Percentiles rank a stretch among this genome's conserved stretches.
Conservation (phyloP, 2,888 invertebrate species). For the Drosophila robusta region DNA sequence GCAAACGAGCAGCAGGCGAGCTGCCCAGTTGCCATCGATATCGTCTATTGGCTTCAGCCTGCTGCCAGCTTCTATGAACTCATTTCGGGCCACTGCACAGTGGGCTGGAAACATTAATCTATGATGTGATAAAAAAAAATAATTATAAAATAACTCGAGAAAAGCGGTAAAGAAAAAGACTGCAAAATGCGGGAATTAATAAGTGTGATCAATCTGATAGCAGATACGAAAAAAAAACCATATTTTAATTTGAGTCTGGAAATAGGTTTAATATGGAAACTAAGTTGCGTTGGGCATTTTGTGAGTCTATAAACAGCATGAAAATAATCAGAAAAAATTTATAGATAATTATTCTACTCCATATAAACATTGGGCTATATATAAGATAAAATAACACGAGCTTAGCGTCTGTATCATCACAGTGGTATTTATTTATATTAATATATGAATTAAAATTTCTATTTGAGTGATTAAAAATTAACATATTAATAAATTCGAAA, state of each 20-base stretch:
- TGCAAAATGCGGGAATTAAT: slow-evolving; percentile 11
- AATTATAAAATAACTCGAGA: not conserved
- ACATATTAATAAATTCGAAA: too few relatives aligned
- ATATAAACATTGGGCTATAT: too few relatives aligned
- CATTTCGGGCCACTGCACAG: slow-evolving; percentile 60
- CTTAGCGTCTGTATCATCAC: too few relatives aligned
- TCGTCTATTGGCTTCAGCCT: slow-evolving; percentile 40
- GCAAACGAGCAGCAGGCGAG: slow-evolving; percentile 49
- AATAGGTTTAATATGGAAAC: not conserved
- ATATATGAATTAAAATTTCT: too few relatives aligned
- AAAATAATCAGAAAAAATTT: too few relatives aligned
- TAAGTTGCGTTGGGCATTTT: too few relatives aligned
- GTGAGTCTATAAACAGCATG: too few relatives aligned
- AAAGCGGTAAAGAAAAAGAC: not conserved
- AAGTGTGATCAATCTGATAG: slow-evolving; percentile 10
- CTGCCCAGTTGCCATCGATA: slow-evolving; percentile 52
- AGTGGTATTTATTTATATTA: too few relatives aligned
- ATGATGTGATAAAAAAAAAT: not conserved
- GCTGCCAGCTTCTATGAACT: slow-evolving; percentile 35
- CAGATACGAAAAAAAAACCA: not conserved
- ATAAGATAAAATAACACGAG: too few relatives aligned
- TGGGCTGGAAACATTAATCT: slow-evolving; percentile 28
- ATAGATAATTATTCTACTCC: too few relatives aligned
- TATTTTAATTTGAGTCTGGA: not conserved
- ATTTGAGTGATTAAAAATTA: too few relatives aligned